These are phyloP conservation scores for Lytechinus variegatus DNA, from an alignment of 35 echinoderm and acorn worm species.

Conservation along the genomic window DNA sequence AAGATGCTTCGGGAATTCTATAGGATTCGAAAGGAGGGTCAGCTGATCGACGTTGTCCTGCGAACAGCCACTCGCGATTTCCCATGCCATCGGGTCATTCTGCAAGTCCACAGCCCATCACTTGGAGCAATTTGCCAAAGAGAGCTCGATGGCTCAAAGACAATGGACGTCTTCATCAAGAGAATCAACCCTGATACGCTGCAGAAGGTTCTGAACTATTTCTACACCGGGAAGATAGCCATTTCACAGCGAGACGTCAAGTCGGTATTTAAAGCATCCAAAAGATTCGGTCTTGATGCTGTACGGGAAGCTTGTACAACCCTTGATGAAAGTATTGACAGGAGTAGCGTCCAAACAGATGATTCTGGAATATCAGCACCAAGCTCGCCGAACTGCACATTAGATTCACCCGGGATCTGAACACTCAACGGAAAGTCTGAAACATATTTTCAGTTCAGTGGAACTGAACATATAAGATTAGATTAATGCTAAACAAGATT, in stretches of 20 bases:
- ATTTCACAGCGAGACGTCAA: conserved; percentile 76
- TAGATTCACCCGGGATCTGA: conserved; percentile 37
- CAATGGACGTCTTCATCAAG: conserved; percentile 87
- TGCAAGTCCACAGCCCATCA: conserved; percentile 71
- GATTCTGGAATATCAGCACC: conserved; percentile 49
- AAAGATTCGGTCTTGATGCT: conserved; percentile 68
- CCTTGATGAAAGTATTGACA: conserved; percentile 65
- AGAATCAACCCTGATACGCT: conserved; percentile 70
- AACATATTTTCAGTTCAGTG: too few species aligned
- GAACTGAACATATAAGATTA: too few species aligned
- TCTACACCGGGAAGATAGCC: conserved; percentile 85
- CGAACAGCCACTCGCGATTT: conserved; percentile 77
- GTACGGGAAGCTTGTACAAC: conserved; percentile 69
- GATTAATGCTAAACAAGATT: neutral
- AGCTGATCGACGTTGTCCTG: conserved; percentile 79
- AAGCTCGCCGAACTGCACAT: conserved; percentile 1
- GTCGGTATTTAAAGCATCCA: conserved; percentile 68
- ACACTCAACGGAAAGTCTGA: too few species aligned
- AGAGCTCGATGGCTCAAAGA: conserved; percentile 63
- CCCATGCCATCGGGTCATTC: conserved; percentile 77
- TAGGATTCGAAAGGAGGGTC: conserved; percentile 68
- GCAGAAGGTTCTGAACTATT: conserved; percentile 76
- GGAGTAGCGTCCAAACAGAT: conserved; percentile 28
- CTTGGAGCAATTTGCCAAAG: conserved; percentile 56
- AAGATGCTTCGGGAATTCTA: conserved; percentile 66